phyloP scores from a whole-genome alignment of 2,888 invertebrate genomes.

The Stenurella melanura region DNA sequence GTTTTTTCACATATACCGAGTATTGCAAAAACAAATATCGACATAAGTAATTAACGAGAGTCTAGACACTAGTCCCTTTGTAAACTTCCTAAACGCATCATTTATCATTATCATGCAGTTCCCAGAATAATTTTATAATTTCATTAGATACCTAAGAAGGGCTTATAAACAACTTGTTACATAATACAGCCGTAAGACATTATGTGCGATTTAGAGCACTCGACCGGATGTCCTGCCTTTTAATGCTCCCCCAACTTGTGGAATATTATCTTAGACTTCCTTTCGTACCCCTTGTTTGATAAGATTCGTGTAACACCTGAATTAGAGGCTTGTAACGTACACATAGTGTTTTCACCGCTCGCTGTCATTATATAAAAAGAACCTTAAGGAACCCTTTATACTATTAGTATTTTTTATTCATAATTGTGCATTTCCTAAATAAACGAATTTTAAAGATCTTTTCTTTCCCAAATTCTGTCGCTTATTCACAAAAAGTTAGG shows the following conservation, averaged over 20 bases:
- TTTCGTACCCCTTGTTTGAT: slow-evolving; percentile 55
- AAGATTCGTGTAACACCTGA: slow-evolving; percentile 39
- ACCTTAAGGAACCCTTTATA: no score
- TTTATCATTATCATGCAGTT: slow-evolving; percentile 17
- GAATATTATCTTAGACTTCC: slow-evolving; percentile 68
- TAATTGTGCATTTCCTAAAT: no score
- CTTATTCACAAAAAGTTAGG: no score
- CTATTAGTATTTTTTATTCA: no score
- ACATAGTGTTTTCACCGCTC: background rate
- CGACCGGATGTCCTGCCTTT: slow-evolving; percentile 68
- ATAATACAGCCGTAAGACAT: slow-evolving; percentile 57
- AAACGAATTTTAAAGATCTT: no score
- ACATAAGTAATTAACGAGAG: slow-evolving; percentile 19
- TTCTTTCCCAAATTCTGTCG: no score
- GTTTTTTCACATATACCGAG: background rate
- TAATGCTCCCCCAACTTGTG: slow-evolving; percentile 67
- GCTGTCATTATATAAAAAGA: background rate
- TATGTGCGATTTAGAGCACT: slow-evolving; percentile 60
- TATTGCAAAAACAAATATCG: slow-evolving; percentile 7
- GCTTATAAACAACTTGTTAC: slow-evolving; percentile 60
- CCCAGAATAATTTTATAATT: slow-evolving; percentile 32
- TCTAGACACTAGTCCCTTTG: slow-evolving; percentile 27
- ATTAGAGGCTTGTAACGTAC: background rate
- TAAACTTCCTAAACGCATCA: slow-evolving; percentile 4
- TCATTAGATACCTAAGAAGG: slow-evolving; percentile 38